Base-by-base conservation (phyloP, 2,113 vertebrate genomes). In the Sylvietta virens region DNA sequence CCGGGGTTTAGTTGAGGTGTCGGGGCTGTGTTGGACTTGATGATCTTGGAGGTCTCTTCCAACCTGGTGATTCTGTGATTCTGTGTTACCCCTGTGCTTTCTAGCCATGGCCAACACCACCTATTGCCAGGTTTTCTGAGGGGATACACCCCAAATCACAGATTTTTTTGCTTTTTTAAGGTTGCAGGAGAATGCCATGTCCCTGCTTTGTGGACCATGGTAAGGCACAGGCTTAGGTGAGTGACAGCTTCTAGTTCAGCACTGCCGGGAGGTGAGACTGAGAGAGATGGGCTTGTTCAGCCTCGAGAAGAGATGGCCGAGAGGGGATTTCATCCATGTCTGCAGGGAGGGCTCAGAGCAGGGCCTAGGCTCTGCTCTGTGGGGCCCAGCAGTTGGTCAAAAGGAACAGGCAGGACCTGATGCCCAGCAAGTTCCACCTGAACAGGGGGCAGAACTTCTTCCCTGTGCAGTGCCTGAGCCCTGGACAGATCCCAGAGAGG, bases 401-500 rank as follows among this genome's bases (percentile, higher is more conserved):
- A 23, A 74, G 33, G 60, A 33, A 21, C 0, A 1, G 30, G 24
- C 61, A 74, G 33, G 47, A 54, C 1, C 4, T 42, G 62, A 13
- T 69, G 8, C 8, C 40, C 79, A 69, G 40, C 5, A 28, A 35
- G 14, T 33, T 48, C 62, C 40, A 35, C 30, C 70, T 11, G 14
- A 31, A 27, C 40, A 42, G 3, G 47, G 42, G 21, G 17, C 27
- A 76, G n/a, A 76, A 26, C 4, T 27, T 64, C 20, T 35, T 27
- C 8, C 24, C 62, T 23, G 12, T 9, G 70, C 47, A 19, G 45
- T 18, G 45, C 5, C 33, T 0, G 0, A 60, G 39, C 30, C 22
- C 39, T 31, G 54, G 13, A 23, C 22, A 35, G 57, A 39, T 4
- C 13, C n/a, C 31, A 61, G 61, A 19, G n/a, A 7, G 17, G 17